A percentile compares a stretch with the other conserved stretches of the same genome.
phyloP scores from a whole-genome alignment of 2,113 vertebrate species.

The Rynchops niger region DNA sequence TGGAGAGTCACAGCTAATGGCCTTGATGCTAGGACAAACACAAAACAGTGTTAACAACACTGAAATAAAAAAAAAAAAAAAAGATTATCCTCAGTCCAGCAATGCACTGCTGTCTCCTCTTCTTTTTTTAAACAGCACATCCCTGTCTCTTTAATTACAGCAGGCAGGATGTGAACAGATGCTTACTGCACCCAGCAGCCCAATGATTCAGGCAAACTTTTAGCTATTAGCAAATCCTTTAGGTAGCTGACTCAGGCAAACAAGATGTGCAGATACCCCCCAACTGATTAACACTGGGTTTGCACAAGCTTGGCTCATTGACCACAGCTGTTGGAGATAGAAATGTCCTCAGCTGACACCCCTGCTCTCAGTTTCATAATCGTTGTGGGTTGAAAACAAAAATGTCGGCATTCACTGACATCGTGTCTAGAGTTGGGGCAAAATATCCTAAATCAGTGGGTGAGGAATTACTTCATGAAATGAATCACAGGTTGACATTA shows the following conservation, averaged over 20 bases:
- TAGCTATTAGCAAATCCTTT: conserved; percentile 3
- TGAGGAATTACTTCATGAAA: neutral
- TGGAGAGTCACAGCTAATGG: neutral
- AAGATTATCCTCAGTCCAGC: neutral
- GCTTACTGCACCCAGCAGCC: conserved; percentile 11
- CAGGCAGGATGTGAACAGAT: conserved; percentile 9
- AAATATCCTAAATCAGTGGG: neutral
- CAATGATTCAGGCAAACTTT: conserved; percentile 9
- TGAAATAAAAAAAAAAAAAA: neutral
- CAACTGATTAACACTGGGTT: neutral
- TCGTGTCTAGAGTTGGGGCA: neutral
- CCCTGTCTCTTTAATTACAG: conserved; percentile 19
- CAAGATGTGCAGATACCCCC: neutral
- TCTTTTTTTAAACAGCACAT: neutral
- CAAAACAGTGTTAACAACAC: neutral
- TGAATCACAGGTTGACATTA: neutral
- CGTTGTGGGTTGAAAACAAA: neutral
- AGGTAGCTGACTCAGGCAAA: conserved; percentile 45
- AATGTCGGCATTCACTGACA: neutral
- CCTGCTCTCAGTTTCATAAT: neutral
- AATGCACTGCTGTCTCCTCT: neutral
- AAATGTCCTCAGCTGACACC: conserved; percentile 6
- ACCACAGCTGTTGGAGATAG: neutral
- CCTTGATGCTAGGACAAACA: neutral
- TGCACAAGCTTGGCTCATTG: conserved; percentile 24